Evolutionary conservation across 2,113 vertebrate genomes (phyloP).

Genomic region (Thomomys bottae): DNA sequence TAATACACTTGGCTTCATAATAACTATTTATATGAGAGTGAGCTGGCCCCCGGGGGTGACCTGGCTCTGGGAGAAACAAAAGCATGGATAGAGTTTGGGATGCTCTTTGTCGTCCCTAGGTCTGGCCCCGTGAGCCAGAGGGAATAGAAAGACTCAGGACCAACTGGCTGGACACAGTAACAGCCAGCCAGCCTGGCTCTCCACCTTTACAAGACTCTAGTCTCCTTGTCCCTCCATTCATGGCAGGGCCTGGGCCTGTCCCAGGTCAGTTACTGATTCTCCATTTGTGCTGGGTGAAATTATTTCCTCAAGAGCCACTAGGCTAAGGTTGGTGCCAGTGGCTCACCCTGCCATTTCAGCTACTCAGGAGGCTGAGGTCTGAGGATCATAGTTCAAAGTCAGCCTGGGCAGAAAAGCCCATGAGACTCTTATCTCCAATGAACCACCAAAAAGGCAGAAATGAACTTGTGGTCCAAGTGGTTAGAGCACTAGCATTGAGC

Average conservation of each 20-base stretch:
- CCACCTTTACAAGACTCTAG: neutral
- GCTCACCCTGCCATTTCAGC: too few species aligned
- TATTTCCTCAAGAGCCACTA: neutral
- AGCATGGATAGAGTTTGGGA: neutral
- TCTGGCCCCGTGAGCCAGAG: neutral
- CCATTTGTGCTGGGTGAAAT: neutral
- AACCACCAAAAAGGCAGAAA: too few species aligned
- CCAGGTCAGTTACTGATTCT: neutral
- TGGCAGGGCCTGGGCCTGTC: neutral
- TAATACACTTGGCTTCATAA: neutral
- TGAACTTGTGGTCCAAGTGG: too few species aligned
- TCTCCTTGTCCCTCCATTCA: neutral
- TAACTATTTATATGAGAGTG: neutral
- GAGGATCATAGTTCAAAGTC: too few species aligned
- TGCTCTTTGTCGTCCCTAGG: neutral
- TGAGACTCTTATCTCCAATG: too few species aligned
- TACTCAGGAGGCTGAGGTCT: too few species aligned
- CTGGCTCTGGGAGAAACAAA: neutral
- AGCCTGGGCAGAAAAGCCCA: too few species aligned
- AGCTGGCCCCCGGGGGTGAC: constrained; percentile 7
- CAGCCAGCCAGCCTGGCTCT: neutral
- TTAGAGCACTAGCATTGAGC: neutral
- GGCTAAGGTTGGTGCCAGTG: too few species aligned
- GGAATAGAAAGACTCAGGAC: too few species aligned
- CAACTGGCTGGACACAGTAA: fast-evolving